Conservation (phyloP, 2,113 vertebrate genomes). For the Dromaius novaehollandiae region DNA sequence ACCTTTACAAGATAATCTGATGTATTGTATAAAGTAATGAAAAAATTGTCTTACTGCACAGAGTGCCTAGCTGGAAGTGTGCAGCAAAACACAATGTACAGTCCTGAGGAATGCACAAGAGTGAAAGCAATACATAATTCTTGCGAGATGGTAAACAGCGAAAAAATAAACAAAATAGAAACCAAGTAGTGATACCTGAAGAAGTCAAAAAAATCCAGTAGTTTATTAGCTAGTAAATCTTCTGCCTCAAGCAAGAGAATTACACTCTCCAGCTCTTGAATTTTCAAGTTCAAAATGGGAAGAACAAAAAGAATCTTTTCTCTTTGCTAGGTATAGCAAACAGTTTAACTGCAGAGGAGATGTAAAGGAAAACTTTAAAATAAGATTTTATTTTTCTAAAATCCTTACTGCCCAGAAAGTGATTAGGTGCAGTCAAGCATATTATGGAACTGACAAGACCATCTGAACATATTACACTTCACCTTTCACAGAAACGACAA, state of each 20-base stretch:
- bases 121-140: not conserved
- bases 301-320: not conserved
- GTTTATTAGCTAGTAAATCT: not conserved
- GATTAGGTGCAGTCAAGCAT: not conserved
- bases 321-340: not conserved
- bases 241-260: not conserved
- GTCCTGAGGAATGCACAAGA: not conserved
- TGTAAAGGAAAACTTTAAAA: not conserved
- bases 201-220: not conserved
- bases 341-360: not conserved
- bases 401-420: not conserved
- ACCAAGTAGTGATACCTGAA: not conserved
- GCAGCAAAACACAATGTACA: not conserved
- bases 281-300: not conserved
- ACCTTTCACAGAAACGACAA: not conserved
- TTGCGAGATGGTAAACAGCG: not conserved
- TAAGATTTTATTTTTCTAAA: not conserved
- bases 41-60: not conserved
- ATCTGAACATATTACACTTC: not conserved
- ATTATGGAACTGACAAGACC: not conserved
- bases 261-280: not conserved
- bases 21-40: not conserved
- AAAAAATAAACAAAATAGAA: not conserved
- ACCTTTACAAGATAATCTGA: not conserved
- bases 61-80: not conserved